Percentiles rank a stretch among this genome's conserved stretches.
These are phyloP conservation scores for Echeneis naucrates DNA, from an alignment of 2,797 vertebrate species.

Conservation along the genomic window DNA sequence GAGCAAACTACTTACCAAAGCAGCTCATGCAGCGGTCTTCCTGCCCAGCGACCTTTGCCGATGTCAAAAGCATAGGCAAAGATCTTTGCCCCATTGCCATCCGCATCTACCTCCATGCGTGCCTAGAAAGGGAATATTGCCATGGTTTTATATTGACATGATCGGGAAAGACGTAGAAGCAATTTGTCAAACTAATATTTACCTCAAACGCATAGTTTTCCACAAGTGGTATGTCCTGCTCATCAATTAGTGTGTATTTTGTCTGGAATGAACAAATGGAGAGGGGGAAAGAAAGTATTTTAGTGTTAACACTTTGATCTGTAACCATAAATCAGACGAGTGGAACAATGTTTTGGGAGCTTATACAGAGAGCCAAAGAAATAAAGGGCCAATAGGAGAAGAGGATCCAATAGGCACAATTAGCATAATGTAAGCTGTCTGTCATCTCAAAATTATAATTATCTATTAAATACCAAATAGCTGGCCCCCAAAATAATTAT, in stretches of 20 bases:
- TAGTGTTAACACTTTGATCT: not conserved
- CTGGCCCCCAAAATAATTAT: not conserved
- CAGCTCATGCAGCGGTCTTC: constrained; percentile 94
- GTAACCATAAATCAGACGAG: not conserved
- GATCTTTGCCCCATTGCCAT: constrained; percentile 98
- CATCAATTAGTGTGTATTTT: constrained; percentile 98
- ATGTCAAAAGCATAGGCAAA: constrained; percentile 99
- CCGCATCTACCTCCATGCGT: constrained; percentile 98
- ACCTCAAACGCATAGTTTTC: constrained; percentile 99
- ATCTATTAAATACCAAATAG: not conserved
- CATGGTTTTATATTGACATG: not conserved
- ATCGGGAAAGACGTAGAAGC: not conserved
- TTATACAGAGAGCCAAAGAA: not conserved
- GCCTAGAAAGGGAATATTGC: constrained; percentile 82
- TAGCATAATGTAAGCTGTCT: not conserved
- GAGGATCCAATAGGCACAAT: not conserved
- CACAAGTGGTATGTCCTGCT: constrained; percentile 98
- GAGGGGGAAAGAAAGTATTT: not conserved
- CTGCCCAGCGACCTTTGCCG: constrained; percentile 94
- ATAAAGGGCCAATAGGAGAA: not conserved
- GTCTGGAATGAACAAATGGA: constrained; percentile 83
- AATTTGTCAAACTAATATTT: constrained; percentile 33
- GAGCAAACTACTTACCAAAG: constrained; percentile 89
- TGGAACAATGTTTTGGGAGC: not conserved
- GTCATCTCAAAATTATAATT: not conserved